These are phyloP conservation scores for Temnothorax nylanderi DNA, from an alignment of 1,140 invertebrate species.

Conservation along the genomic window DNA sequence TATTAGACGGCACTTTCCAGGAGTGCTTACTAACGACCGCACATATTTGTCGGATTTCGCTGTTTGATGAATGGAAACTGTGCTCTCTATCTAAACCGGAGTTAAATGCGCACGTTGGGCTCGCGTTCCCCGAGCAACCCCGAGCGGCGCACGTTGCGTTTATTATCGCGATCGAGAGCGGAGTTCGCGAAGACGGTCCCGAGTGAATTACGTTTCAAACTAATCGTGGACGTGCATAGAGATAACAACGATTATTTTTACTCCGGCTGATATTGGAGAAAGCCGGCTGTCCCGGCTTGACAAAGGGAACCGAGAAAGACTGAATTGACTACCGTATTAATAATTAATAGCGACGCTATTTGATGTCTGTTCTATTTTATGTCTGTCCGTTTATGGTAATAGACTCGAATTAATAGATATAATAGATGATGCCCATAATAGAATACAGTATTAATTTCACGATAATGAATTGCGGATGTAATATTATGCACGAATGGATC, in stretches of 20 bases:
- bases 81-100: constrained; percentile 50
- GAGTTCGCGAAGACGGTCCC: constrained; percentile 56
- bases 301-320: no score
- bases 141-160: constrained; percentile 50
- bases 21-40: constrained; percentile 63
- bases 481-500: constrained; percentile 36
- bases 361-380: constrained; percentile 2
- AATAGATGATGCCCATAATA: constrained; percentile 49
- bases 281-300: not conserved
- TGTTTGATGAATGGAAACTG: constrained; percentile 61
- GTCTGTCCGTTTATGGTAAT: constrained; percentile 15
- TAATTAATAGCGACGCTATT: constrained; percentile 5
- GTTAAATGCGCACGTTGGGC: constrained; percentile 47
- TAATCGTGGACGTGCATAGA: constrained; percentile 38
- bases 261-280: no score
- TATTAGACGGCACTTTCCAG: constrained; percentile 40
- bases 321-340: not conserved
- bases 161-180: constrained; percentile 58
- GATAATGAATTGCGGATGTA: constrained; percentile 49
- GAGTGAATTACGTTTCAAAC: constrained; percentile 55
- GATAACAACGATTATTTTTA: constrained; percentile 43
- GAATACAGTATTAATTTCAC: constrained; percentile 49
- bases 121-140: not conserved
- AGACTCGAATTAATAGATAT: constrained; percentile 40
- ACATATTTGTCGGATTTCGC: constrained; percentile 66